Evolutionary conservation across 1,140 invertebrate genomes (phyloP).

Genomic region (Temnothorax nylanderi): DNA sequence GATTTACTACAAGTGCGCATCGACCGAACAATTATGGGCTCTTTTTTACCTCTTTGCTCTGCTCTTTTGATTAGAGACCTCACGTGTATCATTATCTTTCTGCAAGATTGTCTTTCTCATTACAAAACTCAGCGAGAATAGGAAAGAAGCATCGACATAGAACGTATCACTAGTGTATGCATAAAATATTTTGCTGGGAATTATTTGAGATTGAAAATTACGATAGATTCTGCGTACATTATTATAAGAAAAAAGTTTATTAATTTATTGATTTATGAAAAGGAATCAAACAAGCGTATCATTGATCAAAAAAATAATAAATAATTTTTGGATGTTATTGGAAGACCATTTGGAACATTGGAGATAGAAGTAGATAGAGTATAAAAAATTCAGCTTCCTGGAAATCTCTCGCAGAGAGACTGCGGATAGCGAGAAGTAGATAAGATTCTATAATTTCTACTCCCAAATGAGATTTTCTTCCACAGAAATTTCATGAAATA

Average conservation of each 20-base stretch:
- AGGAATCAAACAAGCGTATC: not conserved
- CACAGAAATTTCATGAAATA: not conserved
- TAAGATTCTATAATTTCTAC: constrained; percentile 27
- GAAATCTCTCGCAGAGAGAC: constrained; percentile 8
- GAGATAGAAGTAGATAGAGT: not conserved
- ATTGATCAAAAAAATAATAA: not conserved
- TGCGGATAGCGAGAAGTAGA: not conserved
- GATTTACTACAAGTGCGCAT: constrained; percentile 63
- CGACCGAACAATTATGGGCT: constrained; percentile 2
- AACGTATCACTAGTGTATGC: not conserved
- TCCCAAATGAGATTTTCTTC: not conserved
- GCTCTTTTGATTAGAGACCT: constrained; percentile 22
- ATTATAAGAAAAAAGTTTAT: not conserved
- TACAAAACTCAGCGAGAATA: not conserved
- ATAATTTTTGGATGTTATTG: not conserved
- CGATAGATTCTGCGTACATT: not conserved
- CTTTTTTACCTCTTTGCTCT: not conserved
- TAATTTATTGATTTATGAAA: not conserved
- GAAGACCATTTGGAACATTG: not conserved
- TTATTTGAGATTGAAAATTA: not conserved
- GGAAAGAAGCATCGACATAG: not conserved
- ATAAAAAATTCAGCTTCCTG: constrained; percentile 39
- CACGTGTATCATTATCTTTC: not conserved
- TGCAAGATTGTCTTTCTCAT: not conserved
- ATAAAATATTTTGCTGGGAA: not conserved